Evolutionary conservation across 2,113 vertebrate species (phyloP).

Genomic region (Gopherus evgoodei): DNA sequence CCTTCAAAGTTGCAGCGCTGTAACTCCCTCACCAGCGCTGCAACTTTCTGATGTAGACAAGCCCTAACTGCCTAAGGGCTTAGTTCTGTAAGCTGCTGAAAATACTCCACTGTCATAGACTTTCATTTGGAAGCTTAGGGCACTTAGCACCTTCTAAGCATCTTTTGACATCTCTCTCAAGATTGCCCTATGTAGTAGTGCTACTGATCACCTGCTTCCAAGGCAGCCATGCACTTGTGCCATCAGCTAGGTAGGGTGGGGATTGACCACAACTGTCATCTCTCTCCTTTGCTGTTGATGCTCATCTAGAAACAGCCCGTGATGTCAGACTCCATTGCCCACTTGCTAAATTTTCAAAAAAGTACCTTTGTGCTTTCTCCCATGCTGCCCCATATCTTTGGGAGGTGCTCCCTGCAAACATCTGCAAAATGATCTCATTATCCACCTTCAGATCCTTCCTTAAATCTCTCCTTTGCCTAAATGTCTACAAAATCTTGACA

Average conservation of each 20-base stretch:
- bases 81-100: conserved; percentile 6
- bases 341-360: not conserved
- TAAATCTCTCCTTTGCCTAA: no score
- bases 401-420: no score
- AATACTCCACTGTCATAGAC: not conserved
- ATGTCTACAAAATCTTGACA: no score
- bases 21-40: no score
- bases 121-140: conserved; percentile 16
- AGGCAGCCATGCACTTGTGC: not conserved
- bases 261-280: not conserved
- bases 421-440: no score
- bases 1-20: no score
- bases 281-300: not conserved
- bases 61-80: conserved; percentile 33
- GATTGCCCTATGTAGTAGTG: not conserved
- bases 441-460: no score
- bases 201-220: not conserved
- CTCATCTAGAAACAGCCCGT: not conserved
- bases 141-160: not conserved
- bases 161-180: not conserved
- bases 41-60: no score
- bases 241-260: not conserved
- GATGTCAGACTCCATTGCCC: not conserved
- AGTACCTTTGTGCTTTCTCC: no score
- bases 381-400: no score